phyloP scores from a whole-genome alignment of 2,797 vertebrate genomes.

The Bryconaethiops microstoma region DNA sequence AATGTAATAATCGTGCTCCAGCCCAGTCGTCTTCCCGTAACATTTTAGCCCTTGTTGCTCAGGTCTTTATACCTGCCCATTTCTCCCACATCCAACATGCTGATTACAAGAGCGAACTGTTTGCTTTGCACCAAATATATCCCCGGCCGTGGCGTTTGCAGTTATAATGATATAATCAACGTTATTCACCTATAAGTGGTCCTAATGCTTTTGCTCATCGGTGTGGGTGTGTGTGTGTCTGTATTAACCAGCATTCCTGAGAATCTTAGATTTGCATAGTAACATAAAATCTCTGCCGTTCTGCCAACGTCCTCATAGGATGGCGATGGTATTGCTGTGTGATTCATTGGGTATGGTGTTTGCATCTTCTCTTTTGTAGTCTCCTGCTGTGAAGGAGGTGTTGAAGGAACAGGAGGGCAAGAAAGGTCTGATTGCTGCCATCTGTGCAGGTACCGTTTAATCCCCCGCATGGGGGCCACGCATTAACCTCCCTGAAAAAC shows the following conservation, averaged over 20 bases:
- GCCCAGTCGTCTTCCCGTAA: too few relatives aligned
- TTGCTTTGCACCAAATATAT: too few relatives aligned
- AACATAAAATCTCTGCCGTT: slow-evolving; percentile 6
- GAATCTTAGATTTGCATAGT: slow-evolving; percentile 20
- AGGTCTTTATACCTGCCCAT: too few relatives aligned
- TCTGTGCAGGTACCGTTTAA: slow-evolving; percentile 89
- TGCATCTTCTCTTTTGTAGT: slow-evolving; percentile 75
- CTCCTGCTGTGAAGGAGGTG: slow-evolving; percentile 88
- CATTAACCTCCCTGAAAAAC: slow-evolving; percentile 33
- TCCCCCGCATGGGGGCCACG: slow-evolving; percentile 1
- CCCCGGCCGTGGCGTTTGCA: too few relatives aligned
- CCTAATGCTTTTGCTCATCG: background rate
- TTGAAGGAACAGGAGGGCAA: slow-evolving; percentile 90
- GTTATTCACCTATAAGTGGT: too few relatives aligned
- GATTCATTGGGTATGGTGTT: slow-evolving; percentile 7
- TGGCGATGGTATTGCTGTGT: background rate
- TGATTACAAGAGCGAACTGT: too few relatives aligned
- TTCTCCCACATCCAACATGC: too few relatives aligned
- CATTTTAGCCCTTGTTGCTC: too few relatives aligned
- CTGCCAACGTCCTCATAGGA: background rate
- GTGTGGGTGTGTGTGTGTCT: background rate
- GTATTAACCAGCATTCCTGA: background rate
- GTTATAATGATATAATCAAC: too few relatives aligned
- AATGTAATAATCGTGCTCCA: too few relatives aligned
- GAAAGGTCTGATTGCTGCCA: slow-evolving; percentile 95